Base-by-base conservation (phyloP, 2,797 vertebrate genomes). In the Carcharodon carcharias region DNA sequence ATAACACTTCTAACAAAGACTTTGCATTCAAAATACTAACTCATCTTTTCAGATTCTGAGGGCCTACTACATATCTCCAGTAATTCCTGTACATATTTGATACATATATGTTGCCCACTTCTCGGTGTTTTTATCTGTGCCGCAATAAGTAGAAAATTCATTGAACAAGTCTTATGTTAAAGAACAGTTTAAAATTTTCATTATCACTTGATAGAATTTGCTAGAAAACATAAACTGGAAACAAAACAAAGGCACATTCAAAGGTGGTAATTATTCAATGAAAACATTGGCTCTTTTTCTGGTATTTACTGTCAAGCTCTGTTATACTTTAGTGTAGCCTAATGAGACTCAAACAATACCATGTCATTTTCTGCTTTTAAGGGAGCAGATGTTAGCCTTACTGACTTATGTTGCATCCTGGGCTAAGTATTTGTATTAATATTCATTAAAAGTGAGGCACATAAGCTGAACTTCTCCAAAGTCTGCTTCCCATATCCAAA, bases 201-300 rank as follows among this genome's bases (percentile, higher is more conserved):
- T 77, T 95, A 45, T 54, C 31, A 14, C 50, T 95, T 77, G 26
- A 28, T 95, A 69, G 69, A 71, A 73, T 35, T 77, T 56, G 77
- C 69, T 3, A 73, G 69, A 77, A 95, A 95, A 35, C 67, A 95
- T 35, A 95, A 95, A 77, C 94, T 95, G 69, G 69, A 95, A 95
- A 58, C 26, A 95, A 56, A 77, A 31, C 45, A 95, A 95, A 95
- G 69, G n/a, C 92, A 95, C 5, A 12, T 73, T 71, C 65, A 77
- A 95, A 95, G 69, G 67, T 16, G 6, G 50, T 73, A 95, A 95
- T 95, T 95, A 95, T 95, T 77, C 69, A 95, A 95, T 95, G 54
- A 95, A 95, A 77, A 95, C 94, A 95, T 73, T 54, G 45, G 45
- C 69, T 95, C 65, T 77, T 95, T 95, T 73, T 95, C 67, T 95